These are phyloP conservation scores for Crotalus helleri DNA, from an alignment of 2,113 vertebrate species.

Conservation along the genomic window DNA sequence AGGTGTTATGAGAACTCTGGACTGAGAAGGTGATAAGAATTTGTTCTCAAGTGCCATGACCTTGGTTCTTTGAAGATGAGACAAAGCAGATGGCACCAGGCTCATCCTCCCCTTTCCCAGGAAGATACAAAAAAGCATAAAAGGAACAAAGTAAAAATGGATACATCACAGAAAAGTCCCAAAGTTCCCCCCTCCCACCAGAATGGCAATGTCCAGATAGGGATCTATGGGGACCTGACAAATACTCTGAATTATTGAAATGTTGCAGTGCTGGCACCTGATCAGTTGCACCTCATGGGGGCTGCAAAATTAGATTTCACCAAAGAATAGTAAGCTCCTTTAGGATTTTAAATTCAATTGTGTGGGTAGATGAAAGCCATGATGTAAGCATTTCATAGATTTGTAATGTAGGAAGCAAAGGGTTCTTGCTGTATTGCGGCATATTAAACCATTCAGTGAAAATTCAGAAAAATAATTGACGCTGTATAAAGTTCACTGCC, in stretches of 20 bases:
- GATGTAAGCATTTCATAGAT: neutral
- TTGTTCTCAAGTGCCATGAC: no score
- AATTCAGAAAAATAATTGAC: neutral
- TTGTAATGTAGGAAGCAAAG: neutral
- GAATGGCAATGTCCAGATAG: no score
- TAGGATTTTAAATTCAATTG: neutral
- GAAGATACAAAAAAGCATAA: no score
- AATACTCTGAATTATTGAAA: neutral
- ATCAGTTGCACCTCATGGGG: neutral
- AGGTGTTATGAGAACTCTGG: no score
- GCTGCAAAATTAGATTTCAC: neutral
- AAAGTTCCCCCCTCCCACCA: no score
- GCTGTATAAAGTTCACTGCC: neutral
- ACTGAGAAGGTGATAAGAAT: no score
- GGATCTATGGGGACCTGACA: no score
- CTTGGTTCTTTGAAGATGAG: no score
- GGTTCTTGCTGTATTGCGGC: neutral
- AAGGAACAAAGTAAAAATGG: no score
- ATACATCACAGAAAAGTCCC: no score
- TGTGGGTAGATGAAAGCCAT: neutral
- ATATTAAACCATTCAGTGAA: neutral
- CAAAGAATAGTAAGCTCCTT: neutral
- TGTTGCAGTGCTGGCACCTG: neutral
- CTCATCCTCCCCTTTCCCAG: no score
- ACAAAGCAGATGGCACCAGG: no score